Conservation (phyloP, 2,113 vertebrate species). For the Vicugna pacos region DNA sequence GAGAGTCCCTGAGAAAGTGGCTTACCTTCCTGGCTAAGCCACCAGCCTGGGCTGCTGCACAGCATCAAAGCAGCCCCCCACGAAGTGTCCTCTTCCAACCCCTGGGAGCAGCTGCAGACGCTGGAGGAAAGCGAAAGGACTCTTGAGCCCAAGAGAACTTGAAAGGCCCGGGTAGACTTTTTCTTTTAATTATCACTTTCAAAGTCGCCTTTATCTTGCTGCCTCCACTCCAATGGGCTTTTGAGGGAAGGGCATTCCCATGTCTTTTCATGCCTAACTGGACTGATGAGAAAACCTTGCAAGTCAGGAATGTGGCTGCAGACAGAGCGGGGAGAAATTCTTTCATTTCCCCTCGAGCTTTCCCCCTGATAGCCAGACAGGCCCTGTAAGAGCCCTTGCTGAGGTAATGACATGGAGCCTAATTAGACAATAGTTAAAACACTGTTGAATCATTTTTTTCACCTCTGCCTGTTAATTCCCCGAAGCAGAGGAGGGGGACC, state of each 20-base stretch:
- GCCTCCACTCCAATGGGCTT: slow-evolving; percentile 60
- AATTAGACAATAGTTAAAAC: slow-evolving; percentile 79
- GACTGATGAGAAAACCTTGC: slow-evolving; percentile 70
- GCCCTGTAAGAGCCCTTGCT: not conserved
- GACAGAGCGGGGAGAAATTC: slow-evolving; percentile 54
- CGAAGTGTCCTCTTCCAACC: not conserved
- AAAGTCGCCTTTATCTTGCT: slow-evolving; percentile 60
- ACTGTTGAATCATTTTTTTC: slow-evolving; percentile 57
- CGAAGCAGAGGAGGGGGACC: not conserved
- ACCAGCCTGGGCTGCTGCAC: too few species aligned
- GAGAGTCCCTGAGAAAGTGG: not conserved
- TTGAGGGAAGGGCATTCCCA: slow-evolving; percentile 47
- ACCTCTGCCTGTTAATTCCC: slow-evolving; percentile 60
- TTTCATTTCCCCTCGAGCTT: slow-evolving; percentile 67
- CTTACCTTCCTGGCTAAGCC: not conserved
- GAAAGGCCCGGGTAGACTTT: slow-evolving; percentile 51
- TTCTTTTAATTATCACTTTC: slow-evolving; percentile 78
- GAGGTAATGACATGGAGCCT: slow-evolving; percentile 32
- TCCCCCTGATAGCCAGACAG: not conserved
- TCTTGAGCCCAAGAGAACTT: slow-evolving; percentile 52
- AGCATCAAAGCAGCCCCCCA: not conserved
- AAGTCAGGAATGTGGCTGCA: slow-evolving; percentile 25
- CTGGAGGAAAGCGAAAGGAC: slow-evolving; percentile 3
- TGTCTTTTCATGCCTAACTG: slow-evolving; percentile 79
- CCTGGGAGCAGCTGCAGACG: not conserved